A percentile compares a stretch with the other conserved stretches of the same genome.
Evolutionary conservation across 2,113 vertebrate genomes (phyloP).

Genomic region (Indri indri): DNA sequence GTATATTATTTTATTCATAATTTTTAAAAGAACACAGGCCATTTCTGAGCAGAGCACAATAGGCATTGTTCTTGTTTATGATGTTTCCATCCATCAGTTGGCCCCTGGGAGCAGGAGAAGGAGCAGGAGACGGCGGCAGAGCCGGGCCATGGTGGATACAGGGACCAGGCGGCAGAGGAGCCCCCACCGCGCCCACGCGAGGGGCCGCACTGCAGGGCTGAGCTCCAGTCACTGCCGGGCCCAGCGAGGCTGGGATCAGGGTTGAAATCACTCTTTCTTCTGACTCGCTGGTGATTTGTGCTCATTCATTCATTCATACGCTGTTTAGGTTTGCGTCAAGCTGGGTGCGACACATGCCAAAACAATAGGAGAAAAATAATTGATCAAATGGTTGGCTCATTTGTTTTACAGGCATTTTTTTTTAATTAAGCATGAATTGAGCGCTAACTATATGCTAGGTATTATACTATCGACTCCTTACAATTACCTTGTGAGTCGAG

Average conservation of each 20-base stretch:
- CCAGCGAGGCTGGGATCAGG: too few relatives aligned
- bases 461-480: background rate
- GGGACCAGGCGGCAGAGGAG: background rate
- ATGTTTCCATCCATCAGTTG: constrained; percentile 47
- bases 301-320: background rate
- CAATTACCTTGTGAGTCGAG: background rate
- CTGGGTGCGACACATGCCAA: background rate
- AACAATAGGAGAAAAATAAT: background rate
- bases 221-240: accelerated
- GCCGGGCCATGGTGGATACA: accelerated
- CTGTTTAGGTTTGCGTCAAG: background rate
- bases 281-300: background rate
- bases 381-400: background rate
- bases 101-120: background rate
- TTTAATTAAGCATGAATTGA: background rate
- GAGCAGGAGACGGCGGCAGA: background rate
- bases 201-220: background rate
- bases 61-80: constrained; percentile 58
- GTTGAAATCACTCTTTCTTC: background rate
- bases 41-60: constrained; percentile 50
- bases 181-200: background rate
- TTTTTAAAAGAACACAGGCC: constrained; percentile 52
- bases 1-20: constrained; percentile 55
- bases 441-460: background rate
- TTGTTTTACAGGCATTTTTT: background rate